Conservation (phyloP, 2,797 vertebrate species). For the Pseudochirops cupreus region DNA sequence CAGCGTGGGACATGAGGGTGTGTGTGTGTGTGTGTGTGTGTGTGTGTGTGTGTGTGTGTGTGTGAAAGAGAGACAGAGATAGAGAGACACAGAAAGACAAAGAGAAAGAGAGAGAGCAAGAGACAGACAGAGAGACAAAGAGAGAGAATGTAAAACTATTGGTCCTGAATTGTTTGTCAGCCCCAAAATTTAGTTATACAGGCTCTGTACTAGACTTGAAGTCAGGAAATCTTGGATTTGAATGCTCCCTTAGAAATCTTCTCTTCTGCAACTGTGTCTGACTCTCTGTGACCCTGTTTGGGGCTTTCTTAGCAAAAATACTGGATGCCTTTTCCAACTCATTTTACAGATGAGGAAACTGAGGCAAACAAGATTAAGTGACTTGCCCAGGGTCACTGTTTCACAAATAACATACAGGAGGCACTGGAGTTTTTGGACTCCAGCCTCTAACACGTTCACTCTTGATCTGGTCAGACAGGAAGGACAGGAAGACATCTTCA, state of each 20-base stretch:
- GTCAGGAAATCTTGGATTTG: not conserved
- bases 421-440: too few relatives aligned
- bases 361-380: not conserved
- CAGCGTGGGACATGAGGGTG: not conserved
- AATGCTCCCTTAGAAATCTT: not conserved
- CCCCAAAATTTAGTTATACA: not conserved
- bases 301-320: not conserved
- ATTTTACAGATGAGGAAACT: not conserved
- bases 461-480: too few relatives aligned
- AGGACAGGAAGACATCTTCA: too few relatives aligned
- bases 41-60: not conserved
- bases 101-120: too few relatives aligned
- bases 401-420: too few relatives aligned
- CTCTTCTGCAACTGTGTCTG: not conserved
- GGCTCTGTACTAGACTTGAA: not conserved
- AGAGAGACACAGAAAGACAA: not conserved
- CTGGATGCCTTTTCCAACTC: not conserved
- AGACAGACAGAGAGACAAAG: not conserved
- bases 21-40: not conserved
- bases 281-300: not conserved
- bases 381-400: not conserved
- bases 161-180: not conserved
- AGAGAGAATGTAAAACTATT: not conserved
- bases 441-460: too few relatives aligned
- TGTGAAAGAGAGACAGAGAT: not conserved